Base-by-base conservation (phyloP, 2,888 invertebrate species). In the Pristionchus fissidentatus region DNA sequence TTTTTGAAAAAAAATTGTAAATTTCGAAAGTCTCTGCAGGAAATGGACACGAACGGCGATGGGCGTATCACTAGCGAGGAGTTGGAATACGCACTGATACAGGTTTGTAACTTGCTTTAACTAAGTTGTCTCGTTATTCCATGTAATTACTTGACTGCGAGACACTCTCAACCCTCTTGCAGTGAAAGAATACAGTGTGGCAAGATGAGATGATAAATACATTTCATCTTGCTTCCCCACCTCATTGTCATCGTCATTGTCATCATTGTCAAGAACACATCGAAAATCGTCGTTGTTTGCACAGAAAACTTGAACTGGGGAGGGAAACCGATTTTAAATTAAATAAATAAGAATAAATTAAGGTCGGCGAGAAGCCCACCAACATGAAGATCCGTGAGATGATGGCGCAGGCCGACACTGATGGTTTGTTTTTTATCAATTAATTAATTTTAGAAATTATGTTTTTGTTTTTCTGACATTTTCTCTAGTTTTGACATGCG, bases 351-450 rank as follows among this genome's bases (percentile, higher is more conserved):
- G 46, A 46, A n/a, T n/a, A n/a, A 46, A 46, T 46, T n/a, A 87
- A 88, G 84, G 79, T 89, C 13, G 89, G 89, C 43, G 89, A 89
- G 55, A 87, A 86, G 73, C 88, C 89, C 38, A 84, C 87, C 29
- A 85, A 86, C 32, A 70, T 86, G 5, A 89, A 89, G 57, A 87
- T 89, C 22, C 87, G 87, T 41, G 85, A 87, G 29, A 86, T 89
- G 86, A 88, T 89, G 32, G 81, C 87, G 32, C 89, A 89, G 70
- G 89, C 89, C 0, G 89, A 89, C 82, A 85, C 87, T 49, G 89
- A 89, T 73, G 89, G 89, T 89, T n/a, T n/a, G n/a, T n/a, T n/a
- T n/a, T n/a, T n/a, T n/a, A n/a, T n/a, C n/a, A n/a, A n/a, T n/a
- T n/a, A n/a, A n/a, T n/a, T n/a, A n/a, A n/a, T n/a, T n/a, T n/a